Evolutionary conservation across 1,140 invertebrate species (phyloP).

Genomic region (Hestina assimilis): DNA sequence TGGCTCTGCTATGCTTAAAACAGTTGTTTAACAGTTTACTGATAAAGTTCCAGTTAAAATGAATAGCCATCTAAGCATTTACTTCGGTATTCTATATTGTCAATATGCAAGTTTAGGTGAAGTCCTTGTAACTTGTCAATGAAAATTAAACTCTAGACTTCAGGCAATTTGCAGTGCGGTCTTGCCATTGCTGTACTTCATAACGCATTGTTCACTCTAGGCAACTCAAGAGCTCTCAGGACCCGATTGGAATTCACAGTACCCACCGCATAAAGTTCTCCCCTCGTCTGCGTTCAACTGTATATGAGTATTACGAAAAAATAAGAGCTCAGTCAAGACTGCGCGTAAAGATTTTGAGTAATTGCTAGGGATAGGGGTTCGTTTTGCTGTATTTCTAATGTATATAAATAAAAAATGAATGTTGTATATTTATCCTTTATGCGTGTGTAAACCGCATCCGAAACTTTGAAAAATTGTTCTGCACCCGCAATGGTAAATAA

Average conservation of each 20-base stretch:
- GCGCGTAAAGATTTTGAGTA: conserved; percentile 4
- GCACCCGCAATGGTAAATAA: no score
- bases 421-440: no score
- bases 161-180: conserved; percentile 36
- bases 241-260: conserved; percentile 62
- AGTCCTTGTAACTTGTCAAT: neutral
- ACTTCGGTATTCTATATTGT: neutral
- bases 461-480: no score
- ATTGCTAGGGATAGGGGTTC: conserved; percentile 14
- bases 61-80: no score
- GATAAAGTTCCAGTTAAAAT: no score
- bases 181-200: conserved; percentile 45
- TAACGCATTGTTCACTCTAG: conserved; percentile 61
- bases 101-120: neutral
- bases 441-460: no score
- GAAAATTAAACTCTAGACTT: neutral
- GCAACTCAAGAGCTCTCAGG: conserved; percentile 48
- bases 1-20: no score
- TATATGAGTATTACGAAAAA: conserved; percentile 14
- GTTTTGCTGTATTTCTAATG: neutral
- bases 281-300: conserved; percentile 36
- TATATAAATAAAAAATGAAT: neutral
- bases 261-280: conserved; percentile 46
- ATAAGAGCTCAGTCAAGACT: conserved; percentile 18
- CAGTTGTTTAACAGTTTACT: no score